Conservation (phyloP, 2,113 vertebrate species). For the Zosterops japonicus region DNA sequence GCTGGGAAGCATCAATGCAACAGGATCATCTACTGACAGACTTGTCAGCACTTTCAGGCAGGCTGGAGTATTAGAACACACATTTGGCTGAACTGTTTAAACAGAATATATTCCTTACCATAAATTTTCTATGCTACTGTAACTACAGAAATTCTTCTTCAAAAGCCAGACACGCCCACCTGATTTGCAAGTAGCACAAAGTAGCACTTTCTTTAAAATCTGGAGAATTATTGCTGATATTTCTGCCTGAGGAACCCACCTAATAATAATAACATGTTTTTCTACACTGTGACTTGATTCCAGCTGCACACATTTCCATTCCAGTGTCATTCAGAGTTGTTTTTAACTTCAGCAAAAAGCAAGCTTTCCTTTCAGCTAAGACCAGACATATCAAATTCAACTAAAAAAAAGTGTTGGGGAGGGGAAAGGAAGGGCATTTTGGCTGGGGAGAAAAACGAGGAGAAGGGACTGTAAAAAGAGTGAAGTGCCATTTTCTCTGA, state of each 20-base stretch:
- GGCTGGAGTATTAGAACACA: neutral
- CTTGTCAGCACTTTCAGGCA: slow-evolving; percentile 28
- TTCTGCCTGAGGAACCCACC: neutral
- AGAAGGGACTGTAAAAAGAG: neutral
- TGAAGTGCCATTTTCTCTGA: neutral
- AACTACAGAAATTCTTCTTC: neutral
- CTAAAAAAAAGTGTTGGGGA: neutral
- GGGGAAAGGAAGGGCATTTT: slow-evolving; percentile 18
- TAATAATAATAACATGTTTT: neutral
- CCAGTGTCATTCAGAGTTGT: neutral
- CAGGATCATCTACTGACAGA: slow-evolving; percentile 2
- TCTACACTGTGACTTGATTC: neutral
- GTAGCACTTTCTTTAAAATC: neutral
- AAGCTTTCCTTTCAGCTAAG: neutral
- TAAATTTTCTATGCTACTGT: neutral
- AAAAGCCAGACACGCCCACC: neutral
- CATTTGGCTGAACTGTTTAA: neutral
- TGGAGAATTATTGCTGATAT: neutral
- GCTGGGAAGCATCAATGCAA: slow-evolving; percentile 37
- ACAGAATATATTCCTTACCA: neutral
- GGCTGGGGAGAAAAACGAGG: neutral
- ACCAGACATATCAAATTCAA: slow-evolving; percentile 30
- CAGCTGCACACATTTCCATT: neutral
- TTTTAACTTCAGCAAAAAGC: slow-evolving; percentile 12
- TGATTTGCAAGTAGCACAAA: neutral